These are phyloP conservation scores for Climacteris rufus DNA, from an alignment of 2,113 vertebrate genomes.

Conservation along the genomic window DNA sequence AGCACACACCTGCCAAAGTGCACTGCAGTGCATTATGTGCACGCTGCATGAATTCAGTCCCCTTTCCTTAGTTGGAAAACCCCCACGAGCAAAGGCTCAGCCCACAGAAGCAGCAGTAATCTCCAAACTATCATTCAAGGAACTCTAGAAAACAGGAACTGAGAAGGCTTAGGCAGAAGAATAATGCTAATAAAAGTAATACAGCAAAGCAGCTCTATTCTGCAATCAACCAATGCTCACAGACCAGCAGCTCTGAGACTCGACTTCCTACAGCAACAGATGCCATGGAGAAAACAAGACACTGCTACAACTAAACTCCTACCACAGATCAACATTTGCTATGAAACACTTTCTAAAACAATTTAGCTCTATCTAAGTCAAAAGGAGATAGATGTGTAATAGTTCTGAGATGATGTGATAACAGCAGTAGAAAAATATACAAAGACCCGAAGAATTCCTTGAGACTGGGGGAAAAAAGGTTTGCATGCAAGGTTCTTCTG, in stretches of 20 bases:
- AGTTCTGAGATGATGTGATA: background rate
- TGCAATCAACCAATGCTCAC: background rate
- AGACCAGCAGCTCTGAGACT: background rate
- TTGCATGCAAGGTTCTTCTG: background rate
- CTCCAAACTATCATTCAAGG: background rate
- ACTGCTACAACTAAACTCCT: background rate
- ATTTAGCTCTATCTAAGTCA: background rate
- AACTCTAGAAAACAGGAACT: background rate
- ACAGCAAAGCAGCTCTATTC: background rate
- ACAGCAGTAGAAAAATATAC: slow-evolving; percentile 9
- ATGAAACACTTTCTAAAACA: background rate
- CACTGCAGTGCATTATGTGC: background rate
- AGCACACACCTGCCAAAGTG: accelerated
- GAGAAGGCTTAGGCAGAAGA: background rate
- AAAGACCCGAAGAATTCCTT: background rate
- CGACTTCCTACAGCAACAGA: background rate
- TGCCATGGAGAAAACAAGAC: background rate
- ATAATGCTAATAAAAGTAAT: background rate
- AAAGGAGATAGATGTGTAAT: background rate
- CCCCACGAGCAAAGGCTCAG: background rate
- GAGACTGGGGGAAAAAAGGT: background rate
- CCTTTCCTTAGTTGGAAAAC: background rate
- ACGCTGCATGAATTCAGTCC: background rate
- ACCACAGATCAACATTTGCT: background rate
- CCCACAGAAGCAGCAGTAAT: background rate